Percentiles rank a stretch among this genome's conserved stretches.
Conservation (phyloP, 2,797 vertebrate species). For the Hippoglossus hippoglossus region DNA sequence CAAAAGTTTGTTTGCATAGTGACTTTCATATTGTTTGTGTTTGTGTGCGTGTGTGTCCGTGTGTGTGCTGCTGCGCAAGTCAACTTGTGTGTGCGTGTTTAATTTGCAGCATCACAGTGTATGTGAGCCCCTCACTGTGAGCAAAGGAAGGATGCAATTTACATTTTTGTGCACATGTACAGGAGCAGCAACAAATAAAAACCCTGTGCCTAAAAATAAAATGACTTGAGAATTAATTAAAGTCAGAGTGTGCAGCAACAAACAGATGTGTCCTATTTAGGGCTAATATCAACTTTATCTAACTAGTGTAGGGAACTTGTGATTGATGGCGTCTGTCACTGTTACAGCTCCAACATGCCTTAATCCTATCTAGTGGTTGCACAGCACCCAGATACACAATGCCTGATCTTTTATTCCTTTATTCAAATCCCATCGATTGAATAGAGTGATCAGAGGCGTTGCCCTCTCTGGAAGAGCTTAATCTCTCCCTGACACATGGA, state of each 20-base stretch:
- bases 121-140: constrained; percentile 79
- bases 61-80: constrained; percentile 28
- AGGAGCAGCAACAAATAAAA: constrained; percentile 85
- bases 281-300: constrained; percentile 88
- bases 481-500: constrained; percentile 85
- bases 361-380: constrained; percentile 78
- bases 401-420: constrained; percentile 83
- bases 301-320: constrained; percentile 84
- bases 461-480: constrained; percentile 85
- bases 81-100: constrained; percentile 48
- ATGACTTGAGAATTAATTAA: constrained; percentile 89
- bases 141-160: constrained; percentile 82
- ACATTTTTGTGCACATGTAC: constrained; percentile 83
- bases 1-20: constrained; percentile 81
- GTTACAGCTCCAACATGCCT: constrained; percentile 74
- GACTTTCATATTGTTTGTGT: constrained; percentile 83
- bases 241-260: constrained; percentile 86
- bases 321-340: constrained; percentile 86
- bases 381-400: constrained; percentile 73
- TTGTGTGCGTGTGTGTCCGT: constrained; percentile 35
- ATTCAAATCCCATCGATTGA: constrained; percentile 87
- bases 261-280: constrained; percentile 91
- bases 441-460: constrained; percentile 86
- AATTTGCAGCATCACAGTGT: constrained; percentile 75
- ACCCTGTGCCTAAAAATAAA: constrained; percentile 86